Percentiles rank a stretch among this genome's conserved stretches.
These are phyloP conservation scores for Bubalus kerabau DNA, from an alignment of 2,113 vertebrate species.

Conservation along the genomic window DNA sequence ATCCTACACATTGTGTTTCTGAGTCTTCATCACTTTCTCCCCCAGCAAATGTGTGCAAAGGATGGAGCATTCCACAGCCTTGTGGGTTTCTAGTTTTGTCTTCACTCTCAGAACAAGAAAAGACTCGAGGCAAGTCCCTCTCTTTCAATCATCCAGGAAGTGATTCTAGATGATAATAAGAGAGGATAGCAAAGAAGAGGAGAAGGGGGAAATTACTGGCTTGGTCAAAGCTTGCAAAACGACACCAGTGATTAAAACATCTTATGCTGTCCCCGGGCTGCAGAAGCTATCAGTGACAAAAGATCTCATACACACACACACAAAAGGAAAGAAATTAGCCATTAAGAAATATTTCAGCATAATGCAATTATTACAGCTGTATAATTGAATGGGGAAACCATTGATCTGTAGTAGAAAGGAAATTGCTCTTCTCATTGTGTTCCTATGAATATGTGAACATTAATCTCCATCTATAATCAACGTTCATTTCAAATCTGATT, in stretches of 20 bases:
- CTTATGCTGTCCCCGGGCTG: conserved; percentile 79
- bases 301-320: conserved; percentile 76
- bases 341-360: conserved; percentile 90
- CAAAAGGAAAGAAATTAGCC: conserved; percentile 86
- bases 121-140: conserved; percentile 39
- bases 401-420: conserved; percentile 98
- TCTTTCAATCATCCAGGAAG: conserved; percentile 67
- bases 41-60: neutral
- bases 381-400: conserved; percentile 99
- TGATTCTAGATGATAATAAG: conserved; percentile 68
- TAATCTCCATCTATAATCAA: conserved; percentile 95
- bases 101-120: conserved; percentile 39
- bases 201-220: conserved; percentile 73
- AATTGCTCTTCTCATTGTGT: conserved; percentile 98
- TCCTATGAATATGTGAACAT: conserved; percentile 92
- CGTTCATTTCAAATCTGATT: conserved; percentile 91
- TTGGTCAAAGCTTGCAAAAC: conserved; percentile 78
- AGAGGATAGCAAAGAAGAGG: conserved; percentile 62
- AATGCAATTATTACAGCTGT: conserved; percentile 98
- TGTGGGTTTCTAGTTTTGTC: neutral
- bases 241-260: conserved; percentile 82
- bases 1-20: neutral
- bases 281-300: conserved; percentile 82
- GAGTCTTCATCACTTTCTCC: neutral
- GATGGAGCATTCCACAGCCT: neutral